Base-by-base conservation (phyloP, 2,888 invertebrate genomes). In the Crioceris asparagi region DNA sequence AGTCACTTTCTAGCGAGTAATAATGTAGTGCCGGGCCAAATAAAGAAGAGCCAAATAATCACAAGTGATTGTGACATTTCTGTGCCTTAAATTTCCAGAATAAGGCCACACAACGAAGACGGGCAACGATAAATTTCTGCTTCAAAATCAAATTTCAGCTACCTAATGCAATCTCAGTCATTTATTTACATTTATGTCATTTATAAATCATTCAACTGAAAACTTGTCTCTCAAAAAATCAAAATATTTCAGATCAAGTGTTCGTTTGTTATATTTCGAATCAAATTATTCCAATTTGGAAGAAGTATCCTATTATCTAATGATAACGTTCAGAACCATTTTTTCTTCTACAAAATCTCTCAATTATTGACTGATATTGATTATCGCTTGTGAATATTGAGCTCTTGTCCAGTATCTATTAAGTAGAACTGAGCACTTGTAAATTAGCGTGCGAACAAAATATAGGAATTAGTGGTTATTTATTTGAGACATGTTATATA, bases 401-500 rank as follows among this genome's bases (percentile, higher is more conserved):
- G 38, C 42, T 32, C 37, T 34, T 31, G 44, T 44, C 46, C 43
- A 44, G 30, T 46, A 44, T 44, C 36, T n/a, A n/a, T n/a, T n/a
- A n/a, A n/a, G n/a, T n/a, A n/a, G n/a, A n/a, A n/a, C n/a, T n/a
- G n/a, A 40, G 39, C 41, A 44, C 40, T 41, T 49, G 49, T 52
- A 49, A 41, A 46, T 48, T 55, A 57, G 54, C 44, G 50, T 49
- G 50, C 54, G 51, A 53, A 46, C 40, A 48, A 46, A 41, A 21
- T 42, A 39, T 51, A 51, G 49, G n/a, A 38, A 39, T 46, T 61
- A 61, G 59, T 49, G 49, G 52, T 55, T 56, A 55, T 61, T 61
- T 57, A 59, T 61, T 63, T 60, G 50, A 59, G 52, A 56, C 53
- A 56, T 52, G 53, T n/a, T 54, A 58, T 60, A 60, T 62, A 62